These are phyloP conservation scores for Moxostoma hubbsi DNA, from an alignment of 2,797 vertebrate species.

Conservation along the genomic window DNA sequence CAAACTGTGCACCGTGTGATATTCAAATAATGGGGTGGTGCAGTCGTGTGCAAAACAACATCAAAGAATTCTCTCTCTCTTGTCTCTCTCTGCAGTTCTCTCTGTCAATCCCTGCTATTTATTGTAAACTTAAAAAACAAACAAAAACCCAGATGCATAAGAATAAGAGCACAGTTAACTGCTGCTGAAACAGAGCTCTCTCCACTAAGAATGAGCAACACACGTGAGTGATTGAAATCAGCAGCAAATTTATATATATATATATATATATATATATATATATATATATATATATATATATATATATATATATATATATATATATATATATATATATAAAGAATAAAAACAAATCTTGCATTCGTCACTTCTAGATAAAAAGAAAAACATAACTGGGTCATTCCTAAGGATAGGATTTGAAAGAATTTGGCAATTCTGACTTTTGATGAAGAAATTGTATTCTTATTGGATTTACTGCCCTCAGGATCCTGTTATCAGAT, in stretches of 20 bases:
- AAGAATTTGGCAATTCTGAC: too few species aligned
- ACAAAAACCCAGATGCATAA: neutral
- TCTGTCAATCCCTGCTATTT: conserved; percentile 30
- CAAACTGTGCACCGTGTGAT: conserved; percentile 71
- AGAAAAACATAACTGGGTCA: too few species aligned
- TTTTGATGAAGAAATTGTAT: too few species aligned
- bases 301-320: too few species aligned
- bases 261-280: neutral
- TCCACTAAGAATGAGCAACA: neutral
- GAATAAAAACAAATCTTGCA: too few species aligned
- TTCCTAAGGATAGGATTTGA: too few species aligned
- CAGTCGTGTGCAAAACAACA: conserved; percentile 63
- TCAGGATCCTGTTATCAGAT: too few species aligned
- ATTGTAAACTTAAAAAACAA: conserved; percentile 34
- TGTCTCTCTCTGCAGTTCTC: conserved; percentile 14
- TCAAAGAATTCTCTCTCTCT: conserved; percentile 44
- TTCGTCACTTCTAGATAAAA: too few species aligned
- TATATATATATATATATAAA: too few species aligned
- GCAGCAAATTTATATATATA: neutral
- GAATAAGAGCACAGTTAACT: conserved; percentile 33
- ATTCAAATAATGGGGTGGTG: conserved; percentile 79
- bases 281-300: too few species aligned
- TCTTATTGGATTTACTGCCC: too few species aligned
- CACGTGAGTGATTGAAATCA: conserved; percentile 15
- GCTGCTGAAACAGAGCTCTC: neutral